These are phyloP conservation scores for Cantharis lateralis DNA, from an alignment of 2,888 invertebrate species.

Conservation along the genomic window DNA sequence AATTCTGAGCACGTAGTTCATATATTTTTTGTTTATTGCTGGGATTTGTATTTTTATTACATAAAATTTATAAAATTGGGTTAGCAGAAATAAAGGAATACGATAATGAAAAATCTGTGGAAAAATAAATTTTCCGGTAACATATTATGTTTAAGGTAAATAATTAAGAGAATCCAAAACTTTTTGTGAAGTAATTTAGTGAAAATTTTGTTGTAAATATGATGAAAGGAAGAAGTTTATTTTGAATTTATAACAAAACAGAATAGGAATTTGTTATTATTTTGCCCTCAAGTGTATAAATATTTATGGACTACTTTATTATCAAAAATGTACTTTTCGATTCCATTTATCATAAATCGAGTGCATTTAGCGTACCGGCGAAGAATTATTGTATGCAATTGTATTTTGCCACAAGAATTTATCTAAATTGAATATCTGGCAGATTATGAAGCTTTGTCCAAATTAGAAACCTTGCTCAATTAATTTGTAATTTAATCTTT, in stretches of 20 bases:
- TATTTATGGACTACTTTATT: background rate
- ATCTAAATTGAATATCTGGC: background rate
- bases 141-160: background rate
- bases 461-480: background rate
- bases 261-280: background rate
- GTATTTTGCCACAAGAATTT: background rate
- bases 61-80: background rate
- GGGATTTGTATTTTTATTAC: slow-evolving; percentile 1
- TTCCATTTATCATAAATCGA: background rate
- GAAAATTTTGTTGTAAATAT: too few relatives aligned
- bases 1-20: background rate
- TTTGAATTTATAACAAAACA: background rate
- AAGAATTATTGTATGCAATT: background rate
- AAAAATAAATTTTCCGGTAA: background rate
- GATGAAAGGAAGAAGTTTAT: too few relatives aligned
- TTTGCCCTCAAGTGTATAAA: background rate
- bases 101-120: background rate
- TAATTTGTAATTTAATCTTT: background rate
- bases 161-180: background rate
- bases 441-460: background rate
- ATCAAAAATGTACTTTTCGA: background rate
- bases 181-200: too few relatives aligned
- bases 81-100: background rate
- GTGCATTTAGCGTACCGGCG: background rate
- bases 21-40: slow-evolving; percentile 4